Evolutionary conservation across 2,113 vertebrate genomes (phyloP).

Genomic region (Hemichromis elongatus): DNA sequence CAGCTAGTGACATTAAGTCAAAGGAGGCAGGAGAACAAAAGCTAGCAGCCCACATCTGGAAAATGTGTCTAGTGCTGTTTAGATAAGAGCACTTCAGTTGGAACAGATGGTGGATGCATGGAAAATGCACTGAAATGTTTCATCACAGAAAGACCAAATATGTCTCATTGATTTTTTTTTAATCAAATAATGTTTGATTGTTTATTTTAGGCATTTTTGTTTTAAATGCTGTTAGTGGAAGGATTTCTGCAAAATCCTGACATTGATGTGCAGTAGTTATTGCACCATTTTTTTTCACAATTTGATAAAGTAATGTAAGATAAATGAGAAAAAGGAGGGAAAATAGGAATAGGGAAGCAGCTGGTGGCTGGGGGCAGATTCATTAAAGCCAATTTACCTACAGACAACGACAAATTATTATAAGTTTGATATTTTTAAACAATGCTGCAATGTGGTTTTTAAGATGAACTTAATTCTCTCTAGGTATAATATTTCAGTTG

Average conservation of each 20-base stretch:
- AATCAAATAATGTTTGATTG: background rate
- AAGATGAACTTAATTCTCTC: background rate
- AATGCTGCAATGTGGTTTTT: background rate
- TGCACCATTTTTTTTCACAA: background rate
- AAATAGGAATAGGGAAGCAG: background rate
- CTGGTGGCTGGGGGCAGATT: background rate
- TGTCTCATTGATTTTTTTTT: background rate
- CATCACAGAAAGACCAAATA: background rate
- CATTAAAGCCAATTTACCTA: background rate
- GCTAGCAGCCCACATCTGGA: background rate
- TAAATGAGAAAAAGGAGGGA: background rate
- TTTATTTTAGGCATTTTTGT: background rate
- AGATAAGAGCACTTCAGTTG: background rate
- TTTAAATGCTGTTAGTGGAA: background rate
- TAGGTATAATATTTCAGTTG: accelerated
- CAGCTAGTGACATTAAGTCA: background rate
- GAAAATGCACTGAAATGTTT: background rate
- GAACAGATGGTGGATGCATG: background rate
- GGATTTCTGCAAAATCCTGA: background rate
- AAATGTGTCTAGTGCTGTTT: background rate
- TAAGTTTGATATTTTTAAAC: background rate
- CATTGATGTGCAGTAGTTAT: background rate
- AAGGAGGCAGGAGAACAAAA: background rate
- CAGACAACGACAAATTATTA: background rate
- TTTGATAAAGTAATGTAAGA: background rate